Base-by-base conservation (phyloP, 2,797 vertebrate species). In the Cuniculus paca region DNA sequence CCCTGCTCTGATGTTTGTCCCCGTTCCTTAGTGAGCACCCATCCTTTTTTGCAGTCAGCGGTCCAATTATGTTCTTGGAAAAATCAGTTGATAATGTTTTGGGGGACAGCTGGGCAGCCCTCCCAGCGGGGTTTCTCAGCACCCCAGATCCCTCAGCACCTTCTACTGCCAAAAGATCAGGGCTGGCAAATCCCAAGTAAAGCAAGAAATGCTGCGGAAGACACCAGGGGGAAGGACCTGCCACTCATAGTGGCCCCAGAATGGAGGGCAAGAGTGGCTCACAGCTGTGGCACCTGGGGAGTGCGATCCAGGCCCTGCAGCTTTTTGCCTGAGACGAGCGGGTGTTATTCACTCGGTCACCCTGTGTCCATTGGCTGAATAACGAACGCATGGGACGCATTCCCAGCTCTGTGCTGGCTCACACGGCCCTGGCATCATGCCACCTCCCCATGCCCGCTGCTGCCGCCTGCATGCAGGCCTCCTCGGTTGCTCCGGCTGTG, bases 21-120 rank as follows among this genome's bases (percentile, higher is more conserved):
- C 36, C 2, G 12, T 36, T 54, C 16, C 72, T 60, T 1, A 0
- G 6, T 0, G 34, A 68, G 31, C 31, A 1, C 1, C 1, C 1
- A 2, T 39, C 42, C 72, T 54, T 65, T 45, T 80, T 70, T 6
- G 39, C 2, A 52, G 10, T 79, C 79, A 86, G 45, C 28, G 83
- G 61, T 26, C 1, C 1, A 42, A 52, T 13, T 26, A 26, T 22
- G 2, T n/a, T n/a, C 5, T 54, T 80, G 75, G 63, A 70, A 42
- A 70, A 56, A 56, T 5, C 60, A n/a, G 10, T 10, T 36, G 50
- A 36, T n/a, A 78, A 14, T 48, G 42, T 75, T 75, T 14, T 28
- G 13, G 42, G 24, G 42, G 24, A 24, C 39, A 78, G 2, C 36
- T 14, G 26, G 48, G 22, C 52, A 58, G 36, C n/a, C 36, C 39